Conservation (phyloP, 2,113 vertebrate species). For the Ploceus nigricollis region DNA sequence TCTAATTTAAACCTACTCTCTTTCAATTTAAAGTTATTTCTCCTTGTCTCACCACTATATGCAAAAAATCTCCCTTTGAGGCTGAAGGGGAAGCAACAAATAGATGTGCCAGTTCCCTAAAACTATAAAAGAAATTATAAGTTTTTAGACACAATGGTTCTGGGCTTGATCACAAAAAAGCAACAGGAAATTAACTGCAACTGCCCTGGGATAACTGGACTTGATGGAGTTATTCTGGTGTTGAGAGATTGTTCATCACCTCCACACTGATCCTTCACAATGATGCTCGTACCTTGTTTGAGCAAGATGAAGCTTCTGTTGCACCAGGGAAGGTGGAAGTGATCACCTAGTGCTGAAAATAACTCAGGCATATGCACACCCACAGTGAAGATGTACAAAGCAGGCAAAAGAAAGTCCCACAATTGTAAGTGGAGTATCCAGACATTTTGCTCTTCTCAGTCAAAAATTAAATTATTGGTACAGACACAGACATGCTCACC, state of each 20-base stretch:
- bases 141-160: background rate
- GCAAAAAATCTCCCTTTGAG: background rate
- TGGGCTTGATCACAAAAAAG: background rate
- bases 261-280: background rate
- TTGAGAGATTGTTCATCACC: background rate
- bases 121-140: background rate
- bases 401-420: background rate
- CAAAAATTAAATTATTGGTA: background rate
- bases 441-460: background rate
- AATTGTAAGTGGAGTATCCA: background rate
- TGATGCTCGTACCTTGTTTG: background rate
- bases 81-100: background rate
- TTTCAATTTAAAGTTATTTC: background rate
- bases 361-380: background rate
- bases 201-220: background rate
- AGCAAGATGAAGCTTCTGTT: background rate
- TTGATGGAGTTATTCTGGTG: background rate
- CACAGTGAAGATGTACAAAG: background rate
- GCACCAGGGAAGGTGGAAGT: background rate
- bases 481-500: background rate
- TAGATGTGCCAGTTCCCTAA: background rate
- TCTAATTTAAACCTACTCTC: background rate
- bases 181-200: background rate
- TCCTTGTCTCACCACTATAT: background rate
- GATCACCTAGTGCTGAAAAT: background rate